Conservation (phyloP, 2,797 vertebrate genomes). For the Sebastes hubbsi region DNA sequence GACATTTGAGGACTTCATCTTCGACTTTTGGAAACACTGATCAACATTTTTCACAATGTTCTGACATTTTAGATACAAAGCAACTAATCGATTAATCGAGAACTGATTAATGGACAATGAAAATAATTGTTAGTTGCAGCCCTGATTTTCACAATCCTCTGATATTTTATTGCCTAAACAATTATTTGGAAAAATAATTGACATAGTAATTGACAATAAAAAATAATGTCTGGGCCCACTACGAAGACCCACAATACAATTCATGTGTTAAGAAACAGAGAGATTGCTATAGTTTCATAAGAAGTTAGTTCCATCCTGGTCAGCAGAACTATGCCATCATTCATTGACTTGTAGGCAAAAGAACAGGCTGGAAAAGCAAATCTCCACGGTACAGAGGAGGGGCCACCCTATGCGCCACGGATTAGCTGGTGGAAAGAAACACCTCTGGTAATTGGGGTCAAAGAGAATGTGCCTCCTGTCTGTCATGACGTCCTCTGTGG, state of each 20-base stretch:
- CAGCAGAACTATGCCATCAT: conserved; percentile 27
- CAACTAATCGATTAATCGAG: no score
- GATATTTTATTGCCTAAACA: neutral
- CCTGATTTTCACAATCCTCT: neutral
- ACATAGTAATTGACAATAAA: neutral
- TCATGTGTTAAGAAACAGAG: neutral
- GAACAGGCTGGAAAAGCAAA: conserved; percentile 46
- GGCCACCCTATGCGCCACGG: conserved; percentile 57
- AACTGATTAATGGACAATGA: no score
- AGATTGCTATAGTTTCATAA: conserved; percentile 20
- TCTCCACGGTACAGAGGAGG: conserved; percentile 35
- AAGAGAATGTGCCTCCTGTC: conserved; percentile 75
- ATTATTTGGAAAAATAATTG: neutral
- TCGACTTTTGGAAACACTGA: no score
- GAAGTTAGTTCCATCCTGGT: conserved; percentile 27
- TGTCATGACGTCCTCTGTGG: conserved; percentile 70
- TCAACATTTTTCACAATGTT: no score
- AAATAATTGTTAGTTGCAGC: no score
- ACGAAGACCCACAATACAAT: neutral
- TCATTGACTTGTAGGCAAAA: conserved; percentile 26
- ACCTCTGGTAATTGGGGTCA: conserved; percentile 83
- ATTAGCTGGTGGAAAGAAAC: conserved; percentile 76
- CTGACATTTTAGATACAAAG: no score
- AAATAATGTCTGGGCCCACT: neutral
- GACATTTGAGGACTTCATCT: no score